These are phyloP conservation scores for Myotis davidii DNA, from an alignment of 2,113 vertebrate genomes.

Conservation along the genomic window DNA sequence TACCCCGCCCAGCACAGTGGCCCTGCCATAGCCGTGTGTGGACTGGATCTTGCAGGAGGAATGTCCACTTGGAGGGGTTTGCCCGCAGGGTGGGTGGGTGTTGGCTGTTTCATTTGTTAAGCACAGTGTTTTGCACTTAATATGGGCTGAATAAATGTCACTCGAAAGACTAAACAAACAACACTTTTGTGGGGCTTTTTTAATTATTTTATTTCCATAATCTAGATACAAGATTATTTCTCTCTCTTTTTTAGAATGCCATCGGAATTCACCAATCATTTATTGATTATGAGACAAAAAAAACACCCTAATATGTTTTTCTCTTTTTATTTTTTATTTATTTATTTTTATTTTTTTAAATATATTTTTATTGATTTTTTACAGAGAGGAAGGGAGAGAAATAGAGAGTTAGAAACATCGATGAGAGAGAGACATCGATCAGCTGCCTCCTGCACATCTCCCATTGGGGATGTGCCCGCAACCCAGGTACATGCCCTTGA, in stretches of 20 bases:
- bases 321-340: too few species aligned
- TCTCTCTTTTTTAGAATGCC: neutral
- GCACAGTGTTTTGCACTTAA: neutral
- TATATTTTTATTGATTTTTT: too few species aligned
- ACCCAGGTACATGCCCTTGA: too few species aligned
- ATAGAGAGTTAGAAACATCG: too few species aligned
- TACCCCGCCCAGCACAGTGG: neutral
- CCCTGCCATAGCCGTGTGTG: neutral
- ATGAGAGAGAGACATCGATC: too few species aligned
- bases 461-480: too few species aligned
- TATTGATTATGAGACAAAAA: neutral
- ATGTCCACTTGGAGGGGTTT: neutral
- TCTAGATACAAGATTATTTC: neutral
- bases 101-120: neutral
- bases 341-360: too few species aligned
- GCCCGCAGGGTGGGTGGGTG: neutral
- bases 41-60: neutral
- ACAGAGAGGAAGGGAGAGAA: too few species aligned
- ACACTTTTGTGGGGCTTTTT: neutral
- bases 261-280: neutral
- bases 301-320: neutral
- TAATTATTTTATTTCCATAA: conserved; percentile 2
- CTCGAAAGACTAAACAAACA: neutral
- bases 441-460: too few species aligned
- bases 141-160: neutral